Evolutionary conservation across 92 coral and sea anemone species (phyloP), one percentile per base, ranked within the genome.

Genomic region (Palythoa heliodiscus): DNA sequence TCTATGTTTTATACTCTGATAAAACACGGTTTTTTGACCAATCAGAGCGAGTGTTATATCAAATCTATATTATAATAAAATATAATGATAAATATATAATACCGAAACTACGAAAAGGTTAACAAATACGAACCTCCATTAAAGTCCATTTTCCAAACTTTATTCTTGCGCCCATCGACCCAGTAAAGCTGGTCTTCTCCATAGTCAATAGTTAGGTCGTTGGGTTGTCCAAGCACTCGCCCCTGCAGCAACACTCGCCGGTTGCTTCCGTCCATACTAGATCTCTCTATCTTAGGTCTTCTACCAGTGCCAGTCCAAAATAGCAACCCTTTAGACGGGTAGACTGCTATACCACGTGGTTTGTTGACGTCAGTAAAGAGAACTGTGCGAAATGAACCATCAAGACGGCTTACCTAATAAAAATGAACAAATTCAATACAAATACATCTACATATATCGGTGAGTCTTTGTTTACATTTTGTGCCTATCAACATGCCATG

Each of bases 291-390:
- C 78, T 82, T 91, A 0, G 89, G 83, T 19, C 58, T 60, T 20
- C 69, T 40, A 3, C 93, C 97, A 89, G 89, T 82, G 87, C 92
- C 94, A 1, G 94, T 91, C 98, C 98, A 96, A 87, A 92, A 94
- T 75, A 96, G 87, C 14, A 94, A 91, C 19, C 98, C 98, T 83
- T 89, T 94, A 7, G 89, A 83, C 0, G 98, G 98, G 86, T 92
- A 88, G 35, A 96, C 93, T 0, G 95, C 98, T n/a, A 94, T 89
- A 19, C 90, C 89, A n/a, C 91, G 89, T 60, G 98, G 98, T 47
- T 91, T 92, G 4, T 58, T 48, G 52, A 94, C 86, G 60, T 85
- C 93, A 5, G 92, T 79, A 70, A 96, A 76, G 47, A 96, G 77
- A 20, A 92, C 93, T 23, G 83, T 86, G 24, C 98, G 97, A 82